Evolutionary conservation across 1,140 invertebrate species (phyloP), one percentile per base, ranked within the genome.

Genomic region (Trissolcus basalis): DNA sequence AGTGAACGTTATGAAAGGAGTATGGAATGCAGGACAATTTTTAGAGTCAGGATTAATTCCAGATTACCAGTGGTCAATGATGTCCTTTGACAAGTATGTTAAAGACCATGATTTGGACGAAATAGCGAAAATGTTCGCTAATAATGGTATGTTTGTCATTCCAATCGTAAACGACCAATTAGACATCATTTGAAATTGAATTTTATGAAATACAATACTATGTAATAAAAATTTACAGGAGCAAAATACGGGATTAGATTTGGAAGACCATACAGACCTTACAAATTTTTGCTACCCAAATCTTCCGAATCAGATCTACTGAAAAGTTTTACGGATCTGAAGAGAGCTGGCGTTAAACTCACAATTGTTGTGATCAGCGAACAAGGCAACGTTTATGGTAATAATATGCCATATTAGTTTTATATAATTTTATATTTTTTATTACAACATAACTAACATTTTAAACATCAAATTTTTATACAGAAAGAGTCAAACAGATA

Each of bases 401-500:
- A 89, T 81, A 84, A 58, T 64, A n/a, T n/a, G n/a, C n/a, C n/a
- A n/a, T n/a, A n/a, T n/a, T n/a, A n/a, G n/a, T n/a, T n/a, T n/a
- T n/a, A n/a, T n/a, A n/a, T n/a, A n/a, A n/a, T n/a, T n/a, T n/a
- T n/a, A n/a, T n/a, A n/a, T n/a, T n/a, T n/a, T n/a, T n/a, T n/a
- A n/a, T n/a, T n/a, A n/a, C n/a, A n/a, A n/a, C n/a, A n/a, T n/a
- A n/a, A n/a, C n/a, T n/a, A n/a, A n/a, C n/a, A n/a, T n/a, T n/a
- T n/a, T n/a, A n/a, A n/a, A n/a, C n/a, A n/a, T n/a, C n/a, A n/a
- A n/a, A n/a, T n/a, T n/a, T n/a, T n/a, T 36, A 16, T 75, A 0
- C 10, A 87, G 85, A 81, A 56, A 72, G 60, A 54, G 89, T 96
- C 0, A 97, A 97, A 83, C 91, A 93, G 76, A 87, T 90, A 6